Percentiles rank a stretch among this genome's conserved stretches.
phyloP scores from a whole-genome alignment of 1,140 invertebrate species.

The Drosophila erecta region DNA sequence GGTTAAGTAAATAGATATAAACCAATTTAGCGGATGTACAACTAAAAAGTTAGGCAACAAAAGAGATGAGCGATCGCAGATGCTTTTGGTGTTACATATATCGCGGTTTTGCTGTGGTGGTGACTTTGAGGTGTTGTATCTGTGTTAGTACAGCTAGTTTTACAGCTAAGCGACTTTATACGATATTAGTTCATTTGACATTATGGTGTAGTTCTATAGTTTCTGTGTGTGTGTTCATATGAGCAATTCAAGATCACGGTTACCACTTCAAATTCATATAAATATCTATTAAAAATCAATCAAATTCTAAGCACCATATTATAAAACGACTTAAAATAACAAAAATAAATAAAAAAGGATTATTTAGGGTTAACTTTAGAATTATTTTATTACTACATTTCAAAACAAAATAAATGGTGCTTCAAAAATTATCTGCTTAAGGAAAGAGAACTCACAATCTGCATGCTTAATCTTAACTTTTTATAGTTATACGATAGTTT shows the following conservation, averaged over 20 bases:
- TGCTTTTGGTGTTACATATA: constrained; percentile 36
- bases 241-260: neutral
- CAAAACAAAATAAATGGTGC: no score
- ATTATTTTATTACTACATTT: no score
- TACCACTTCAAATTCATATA: neutral
- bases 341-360: no score
- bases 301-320: neutral
- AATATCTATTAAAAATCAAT: no score
- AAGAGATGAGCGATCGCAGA: constrained; percentile 49
- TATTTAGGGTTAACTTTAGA: no score
- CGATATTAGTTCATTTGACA: constrained; percentile 18
- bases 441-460: no score
- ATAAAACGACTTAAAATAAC: neutral
- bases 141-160: constrained; percentile 41
- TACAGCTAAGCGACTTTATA: constrained; percentile 48
- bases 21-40: constrained; percentile 39
- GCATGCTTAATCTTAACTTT: no score
- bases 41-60: constrained; percentile 24
- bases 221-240: neutral
- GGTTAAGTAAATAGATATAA: constrained; percentile 27
- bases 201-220: constrained; percentile 1
- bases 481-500: no score
- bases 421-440: no score
- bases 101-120: constrained; percentile 21
- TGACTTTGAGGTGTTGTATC: constrained; percentile 26